Evolutionary conservation across 2,888 invertebrate species (phyloP).

Genomic region (Tineola bisselliella): DNA sequence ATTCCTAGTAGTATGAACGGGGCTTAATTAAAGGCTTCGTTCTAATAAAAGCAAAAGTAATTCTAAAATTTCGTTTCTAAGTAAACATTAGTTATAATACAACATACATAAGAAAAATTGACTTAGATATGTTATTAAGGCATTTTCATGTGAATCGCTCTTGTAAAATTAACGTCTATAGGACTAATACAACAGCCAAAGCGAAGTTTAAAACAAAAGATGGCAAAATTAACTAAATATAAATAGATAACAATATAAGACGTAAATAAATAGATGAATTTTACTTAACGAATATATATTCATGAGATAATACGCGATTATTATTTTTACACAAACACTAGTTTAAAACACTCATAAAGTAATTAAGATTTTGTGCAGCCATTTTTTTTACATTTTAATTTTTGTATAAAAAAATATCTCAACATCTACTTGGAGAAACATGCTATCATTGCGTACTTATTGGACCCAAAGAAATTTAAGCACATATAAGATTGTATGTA

Average conservation of each 20-base stretch:
- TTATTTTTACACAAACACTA: conserved; percentile 26
- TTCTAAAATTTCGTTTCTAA: not conserved
- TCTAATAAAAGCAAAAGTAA: not conserved
- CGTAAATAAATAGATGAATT: not conserved
- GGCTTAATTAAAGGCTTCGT: not conserved
- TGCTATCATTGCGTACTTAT: no score
- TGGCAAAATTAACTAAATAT: conserved; percentile 26
- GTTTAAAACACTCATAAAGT: conserved; percentile 19
- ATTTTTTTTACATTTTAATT: conserved; percentile 38
- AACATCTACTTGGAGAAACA: not conserved
- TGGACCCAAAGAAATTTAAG: no score
- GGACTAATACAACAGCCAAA: conserved; percentile 65
- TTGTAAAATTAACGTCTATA: conserved; percentile 52
- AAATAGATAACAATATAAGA: conserved; percentile 12
- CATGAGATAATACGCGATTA: conserved; percentile 39
- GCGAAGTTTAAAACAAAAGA: conserved; percentile 54
- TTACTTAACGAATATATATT: conserved; percentile 14
- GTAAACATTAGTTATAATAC: conserved; percentile 22
- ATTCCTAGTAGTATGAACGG: no score
- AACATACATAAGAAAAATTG: conserved; percentile 50
- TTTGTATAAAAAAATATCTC: conserved; percentile 42
- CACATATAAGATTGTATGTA: no score
- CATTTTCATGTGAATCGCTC: conserved; percentile 64
- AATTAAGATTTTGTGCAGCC: conserved; percentile 49
- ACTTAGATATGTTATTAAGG: conserved; percentile 69